These are phyloP conservation scores for Dascillus cervinus DNA, from an alignment of 2,888 invertebrate species.

Conservation along the genomic window DNA sequence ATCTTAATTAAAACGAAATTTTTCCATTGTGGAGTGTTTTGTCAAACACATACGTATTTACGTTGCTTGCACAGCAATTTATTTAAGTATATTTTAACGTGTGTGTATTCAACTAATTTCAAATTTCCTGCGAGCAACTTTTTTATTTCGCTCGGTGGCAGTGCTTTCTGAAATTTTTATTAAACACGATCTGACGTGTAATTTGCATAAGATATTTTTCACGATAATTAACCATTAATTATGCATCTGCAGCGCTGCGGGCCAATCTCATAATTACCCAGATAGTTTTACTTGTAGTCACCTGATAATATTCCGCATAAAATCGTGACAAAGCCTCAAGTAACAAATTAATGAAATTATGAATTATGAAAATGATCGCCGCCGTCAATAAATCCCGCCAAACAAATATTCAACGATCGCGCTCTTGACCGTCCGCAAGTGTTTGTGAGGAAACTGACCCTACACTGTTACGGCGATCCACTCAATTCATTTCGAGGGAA, in stretches of 20 bases:
- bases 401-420: constrained; percentile 9
- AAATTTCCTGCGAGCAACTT: no score
- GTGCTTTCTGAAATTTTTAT: no score
- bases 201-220: constrained; percentile 1
- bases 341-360: constrained; percentile 48
- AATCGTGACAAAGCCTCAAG: constrained; percentile 46
- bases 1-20: no score
- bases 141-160: no score
- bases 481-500: no score
- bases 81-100: no score
- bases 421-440: constrained; percentile 1
- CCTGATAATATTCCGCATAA: constrained; percentile 44
- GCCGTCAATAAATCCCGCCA: constrained; percentile 35
- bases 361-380: constrained; percentile 47
- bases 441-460: constrained; percentile 10
- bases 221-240: constrained; percentile 42
- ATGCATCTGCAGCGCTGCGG: constrained; percentile 42
- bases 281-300: constrained; percentile 37
- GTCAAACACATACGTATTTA: no score
- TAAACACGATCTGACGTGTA: no score
- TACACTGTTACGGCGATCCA: no score
- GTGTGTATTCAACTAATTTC: no score
- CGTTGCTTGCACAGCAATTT: no score
- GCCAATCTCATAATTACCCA: constrained; percentile 41
- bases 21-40: no score